Evolutionary conservation across 2,113 vertebrate genomes (phyloP), one percentile per base, ranked within the genome.

Genomic region (Raja brachyura): DNA sequence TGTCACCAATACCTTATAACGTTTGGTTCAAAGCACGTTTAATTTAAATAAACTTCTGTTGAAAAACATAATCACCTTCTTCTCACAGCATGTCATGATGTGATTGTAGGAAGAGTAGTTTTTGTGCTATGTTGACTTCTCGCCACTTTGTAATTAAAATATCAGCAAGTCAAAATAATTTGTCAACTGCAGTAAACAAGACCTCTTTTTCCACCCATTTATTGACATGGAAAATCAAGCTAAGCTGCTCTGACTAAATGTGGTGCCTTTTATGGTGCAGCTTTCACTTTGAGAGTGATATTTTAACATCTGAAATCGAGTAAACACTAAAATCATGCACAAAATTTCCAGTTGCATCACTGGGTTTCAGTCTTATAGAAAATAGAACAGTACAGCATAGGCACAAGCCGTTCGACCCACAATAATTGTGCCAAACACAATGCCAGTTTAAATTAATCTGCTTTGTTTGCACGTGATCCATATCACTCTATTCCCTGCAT

Each of bases 41-140:
- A 88, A 63, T 88, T 88, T 63, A 88, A 88, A 88, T 88, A 59
- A 88, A 56, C 56, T 88, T 63, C 28, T 88, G 28, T 63, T 83
- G 28, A 88, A 88, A 18, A 86, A 86, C 56, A 14, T 48, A 88
- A 31, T 25, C 16, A 61, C n/a, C n/a, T 88, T 85, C 54, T 13
- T 63, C 16, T 31, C 59, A 88, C 59, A 31, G 59, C 59, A 63
- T 88, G 83, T 31, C 83, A 88, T 66, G 83, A 63, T 63, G 59
- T 63, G 83, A 63, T 63, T 88, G 18, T n/a, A 31, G 59, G 28
- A 88, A 88, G 59, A 31, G 59, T 20, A 20, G 16, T 73, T 79
- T 85, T 31, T 88, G 83, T 88, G 83, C 59, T n/a, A 31, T 16
- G 16, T 31, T 88, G 83, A 59, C 56, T 63, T 31, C 56, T 31